phyloP scores from a whole-genome alignment of 2,113 vertebrate species.

The Recurvirostra avosetta region DNA sequence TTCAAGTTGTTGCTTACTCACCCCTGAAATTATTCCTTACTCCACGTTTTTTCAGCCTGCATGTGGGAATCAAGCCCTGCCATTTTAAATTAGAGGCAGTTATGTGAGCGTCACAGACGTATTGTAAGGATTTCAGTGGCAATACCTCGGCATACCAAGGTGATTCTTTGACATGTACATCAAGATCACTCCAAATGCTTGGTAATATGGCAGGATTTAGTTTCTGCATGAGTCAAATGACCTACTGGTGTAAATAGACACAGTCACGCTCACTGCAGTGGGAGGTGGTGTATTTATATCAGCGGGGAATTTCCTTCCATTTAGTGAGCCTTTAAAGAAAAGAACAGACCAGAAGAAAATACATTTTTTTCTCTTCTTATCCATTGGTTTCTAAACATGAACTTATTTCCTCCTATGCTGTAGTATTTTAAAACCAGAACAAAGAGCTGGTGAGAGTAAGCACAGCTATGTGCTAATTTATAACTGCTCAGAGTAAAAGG shows the following conservation, averaged over 20 bases:
- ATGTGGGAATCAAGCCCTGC: background rate
- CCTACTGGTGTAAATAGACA: background rate
- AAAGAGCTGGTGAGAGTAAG: slow-evolving; percentile 17
- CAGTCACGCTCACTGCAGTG: background rate
- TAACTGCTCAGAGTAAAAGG: slow-evolving; percentile 58
- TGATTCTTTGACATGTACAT: background rate
- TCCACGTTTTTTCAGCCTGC: background rate
- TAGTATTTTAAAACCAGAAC: slow-evolving; percentile 26
- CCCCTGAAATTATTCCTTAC: background rate
- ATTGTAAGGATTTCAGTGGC: background rate
- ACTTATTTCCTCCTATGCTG: background rate
- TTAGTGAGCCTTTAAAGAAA: background rate
- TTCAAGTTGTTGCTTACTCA: background rate
- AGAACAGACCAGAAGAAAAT: background rate
- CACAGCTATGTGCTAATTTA: slow-evolving; percentile 66
- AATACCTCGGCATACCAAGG: background rate
- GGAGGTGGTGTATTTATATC: background rate
- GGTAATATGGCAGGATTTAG: background rate
- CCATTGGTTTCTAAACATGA: background rate
- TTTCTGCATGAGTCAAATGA: background rate
- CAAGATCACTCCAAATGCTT: background rate
- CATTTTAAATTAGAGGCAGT: background rate
- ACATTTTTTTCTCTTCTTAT: background rate
- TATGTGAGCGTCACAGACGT: background rate
- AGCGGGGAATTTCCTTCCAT: background rate